Conservation (phyloP, 2,888 invertebrate species). For the Dasysyrphus albostriatus region DNA sequence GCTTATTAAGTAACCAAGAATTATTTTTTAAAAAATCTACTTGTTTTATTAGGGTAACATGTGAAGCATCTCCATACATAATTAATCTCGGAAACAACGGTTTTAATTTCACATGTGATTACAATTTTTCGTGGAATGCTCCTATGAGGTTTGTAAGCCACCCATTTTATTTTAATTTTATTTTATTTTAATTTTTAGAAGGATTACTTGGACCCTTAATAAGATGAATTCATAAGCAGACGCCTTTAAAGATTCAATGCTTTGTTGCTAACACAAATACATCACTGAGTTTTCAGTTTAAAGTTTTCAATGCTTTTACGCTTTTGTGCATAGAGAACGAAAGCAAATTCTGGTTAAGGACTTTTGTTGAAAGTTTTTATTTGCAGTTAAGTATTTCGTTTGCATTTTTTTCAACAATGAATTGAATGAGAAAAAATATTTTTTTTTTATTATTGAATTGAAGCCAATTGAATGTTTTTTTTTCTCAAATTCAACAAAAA, state of each 20-base stretch:
- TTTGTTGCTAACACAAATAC: no score
- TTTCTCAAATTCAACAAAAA: not conserved
- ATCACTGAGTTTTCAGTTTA: conserved; percentile 17
- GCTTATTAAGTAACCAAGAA: no score
- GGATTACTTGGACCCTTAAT: not conserved
- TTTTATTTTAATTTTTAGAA: no score
- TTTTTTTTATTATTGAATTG: not conserved
- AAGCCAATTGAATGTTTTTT: conserved; percentile 38
- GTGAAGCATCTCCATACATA: no score
- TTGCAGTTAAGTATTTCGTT: not conserved
- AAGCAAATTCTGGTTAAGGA: conserved; percentile 48
- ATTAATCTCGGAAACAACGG: no score
- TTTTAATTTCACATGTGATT: no score
- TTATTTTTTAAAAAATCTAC: no score
- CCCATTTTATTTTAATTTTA: no score
- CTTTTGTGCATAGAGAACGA: not conserved
- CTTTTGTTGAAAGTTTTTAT: conserved; percentile 51
- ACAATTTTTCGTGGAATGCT: no score
- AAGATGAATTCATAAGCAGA: not conserved
- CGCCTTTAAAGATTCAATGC: not conserved
- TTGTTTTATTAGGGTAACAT: no score
- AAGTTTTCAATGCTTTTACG: not conserved
- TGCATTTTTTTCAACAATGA: conserved; percentile 29
- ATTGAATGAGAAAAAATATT: conserved; percentile 2
- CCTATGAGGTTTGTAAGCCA: no score